Conservation (phyloP, 2,113 vertebrate species). For the Columba livia region DNA sequence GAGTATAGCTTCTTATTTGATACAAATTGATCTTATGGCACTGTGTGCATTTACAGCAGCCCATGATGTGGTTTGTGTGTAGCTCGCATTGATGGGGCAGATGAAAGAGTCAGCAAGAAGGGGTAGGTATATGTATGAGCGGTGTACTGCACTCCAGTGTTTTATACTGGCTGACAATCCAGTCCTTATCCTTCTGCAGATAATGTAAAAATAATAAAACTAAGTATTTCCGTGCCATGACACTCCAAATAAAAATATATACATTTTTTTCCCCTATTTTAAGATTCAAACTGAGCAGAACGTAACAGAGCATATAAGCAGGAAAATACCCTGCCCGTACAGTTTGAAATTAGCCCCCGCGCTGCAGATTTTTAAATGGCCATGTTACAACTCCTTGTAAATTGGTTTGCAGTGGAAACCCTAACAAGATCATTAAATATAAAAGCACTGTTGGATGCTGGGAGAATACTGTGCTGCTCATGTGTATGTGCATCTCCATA, state of each 20-base stretch:
- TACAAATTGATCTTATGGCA: background rate
- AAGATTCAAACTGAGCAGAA: background rate
- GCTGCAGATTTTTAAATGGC: background rate
- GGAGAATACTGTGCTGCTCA: background rate
- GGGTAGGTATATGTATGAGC: background rate
- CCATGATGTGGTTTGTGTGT: slow-evolving; percentile 17
- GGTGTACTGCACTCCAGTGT: rapidly evolving
- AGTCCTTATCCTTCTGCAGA: background rate
- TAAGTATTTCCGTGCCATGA: background rate
- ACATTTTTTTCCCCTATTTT: background rate
- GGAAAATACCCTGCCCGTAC: background rate
- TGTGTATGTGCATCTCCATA: background rate
- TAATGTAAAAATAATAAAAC: background rate
- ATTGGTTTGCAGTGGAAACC: slow-evolving; percentile 17
- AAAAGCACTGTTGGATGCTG: background rate
- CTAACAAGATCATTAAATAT: slow-evolving; percentile 48
- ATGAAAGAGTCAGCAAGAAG: background rate
- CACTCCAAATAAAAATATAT: background rate
- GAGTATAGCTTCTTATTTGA: background rate
- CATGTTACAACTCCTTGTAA: background rate
- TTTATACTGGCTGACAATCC: background rate
- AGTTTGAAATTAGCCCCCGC: background rate
- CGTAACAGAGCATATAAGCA: rapidly evolving
- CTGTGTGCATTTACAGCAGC: background rate
- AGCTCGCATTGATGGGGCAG: background rate